Evolutionary conservation across 1,140 invertebrate genomes (phyloP), one percentile per base, ranked within the genome.

Genomic region (Geopemphigus sp.): DNA sequence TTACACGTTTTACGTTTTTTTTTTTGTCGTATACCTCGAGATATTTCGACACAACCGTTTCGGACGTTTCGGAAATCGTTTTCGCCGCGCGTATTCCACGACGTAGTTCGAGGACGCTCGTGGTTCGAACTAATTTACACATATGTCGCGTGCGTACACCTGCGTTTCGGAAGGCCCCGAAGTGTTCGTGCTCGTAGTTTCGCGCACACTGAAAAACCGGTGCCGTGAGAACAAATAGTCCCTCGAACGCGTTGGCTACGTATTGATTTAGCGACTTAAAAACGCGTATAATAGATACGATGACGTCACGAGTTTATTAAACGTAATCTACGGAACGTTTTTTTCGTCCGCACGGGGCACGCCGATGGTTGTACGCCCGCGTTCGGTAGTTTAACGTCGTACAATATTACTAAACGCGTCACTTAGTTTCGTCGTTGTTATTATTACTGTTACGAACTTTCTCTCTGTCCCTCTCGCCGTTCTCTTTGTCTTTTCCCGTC

Each of bases 261-360:
- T 61, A 68, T 68, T 12, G 47, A 53, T 70, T 53, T 53, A 70
- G 47, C 29, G 24, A 6, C 6, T 70, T 39, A 39, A 39, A 4
- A 39, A 39, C 8, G 8, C 32, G 8, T 32, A 45, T 14, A 29
- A 53, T 53, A 29, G 12, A 5, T 29, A 54, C 26, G 47, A 54
- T 68, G 64, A 68, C 29, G 68, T 53, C 47, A 72, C 29, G 24
- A 53, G 47, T 32, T 72, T 72, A 72, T 72, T 72, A n/a, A 72
- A 72, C 50, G 19, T 54, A 72, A 72, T 32, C 29, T 32, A 47
- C 22, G n/a, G 15, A 29, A 72, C 24, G 24, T 53, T 72, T 72
- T n/a, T 54, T 26, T 8, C 32, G 68, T 72, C 53, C 32, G 32
- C 8, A 39, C 32, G 32, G 3, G n/a, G 32, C 15, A 70, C 10